A percentile compares a stretch with the other conserved stretches of the same genome.
Conservation (phyloP, 1,140 invertebrate genomes). For the Psix sp. region DNA sequence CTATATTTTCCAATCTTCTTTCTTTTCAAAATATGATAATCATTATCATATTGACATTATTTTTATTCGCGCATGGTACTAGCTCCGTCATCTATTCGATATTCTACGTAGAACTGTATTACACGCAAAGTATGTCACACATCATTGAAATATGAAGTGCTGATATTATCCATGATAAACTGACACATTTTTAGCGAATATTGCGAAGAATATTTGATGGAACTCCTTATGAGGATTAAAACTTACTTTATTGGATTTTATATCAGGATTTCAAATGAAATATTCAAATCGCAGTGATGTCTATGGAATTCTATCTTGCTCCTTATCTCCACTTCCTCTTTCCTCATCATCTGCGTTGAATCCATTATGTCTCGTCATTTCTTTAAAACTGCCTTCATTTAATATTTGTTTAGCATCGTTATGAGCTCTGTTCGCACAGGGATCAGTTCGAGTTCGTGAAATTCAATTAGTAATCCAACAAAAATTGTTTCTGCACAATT, state of each 20-base stretch:
- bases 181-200: slow-evolving; percentile 45
- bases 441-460: slow-evolving; percentile 7
- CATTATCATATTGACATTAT: slow-evolving; percentile 71
- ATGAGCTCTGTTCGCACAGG: neutral
- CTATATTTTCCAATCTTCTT: slow-evolving; percentile 56
- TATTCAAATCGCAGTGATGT: slow-evolving; percentile 52
- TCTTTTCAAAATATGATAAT: slow-evolving; percentile 66
- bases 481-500: neutral
- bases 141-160: slow-evolving; percentile 54
- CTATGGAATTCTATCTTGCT: slow-evolving; percentile 28
- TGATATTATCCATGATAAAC: slow-evolving; percentile 53
- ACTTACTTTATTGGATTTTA: slow-evolving; percentile 55
- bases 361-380: slow-evolving; percentile 41
- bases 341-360: slow-evolving; percentile 21
- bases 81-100: slow-evolving; percentile 44
- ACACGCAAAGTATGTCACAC: slow-evolving; percentile 48
- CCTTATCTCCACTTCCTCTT: slow-evolving; percentile 1
- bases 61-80: slow-evolving; percentile 29
- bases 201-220: slow-evolving; percentile 39
- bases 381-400: slow-evolving; percentile 33
- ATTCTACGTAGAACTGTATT: slow-evolving; percentile 50
- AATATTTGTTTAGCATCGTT: slow-evolving; percentile 40
- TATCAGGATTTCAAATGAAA: slow-evolving; percentile 50
- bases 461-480: slow-evolving; percentile 27
- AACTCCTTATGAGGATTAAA: slow-evolving; percentile 48